Conservation (phyloP, 1,140 invertebrate species). For the Drosophila pseudoobscura region DNA sequence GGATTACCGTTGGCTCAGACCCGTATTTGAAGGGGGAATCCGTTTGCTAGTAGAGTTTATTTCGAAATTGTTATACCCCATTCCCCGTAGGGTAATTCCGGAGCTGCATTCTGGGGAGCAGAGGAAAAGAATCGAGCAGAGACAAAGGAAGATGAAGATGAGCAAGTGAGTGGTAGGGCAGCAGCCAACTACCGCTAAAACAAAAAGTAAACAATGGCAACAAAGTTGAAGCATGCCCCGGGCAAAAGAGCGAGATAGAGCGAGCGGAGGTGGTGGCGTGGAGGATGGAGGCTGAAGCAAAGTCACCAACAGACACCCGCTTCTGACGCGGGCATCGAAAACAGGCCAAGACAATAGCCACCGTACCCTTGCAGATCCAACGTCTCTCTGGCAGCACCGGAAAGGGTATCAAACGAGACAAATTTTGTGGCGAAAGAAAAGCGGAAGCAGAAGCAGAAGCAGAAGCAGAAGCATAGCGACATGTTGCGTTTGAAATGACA, state of each 20-base stretch:
- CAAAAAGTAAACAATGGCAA: slow-evolving; percentile 75
- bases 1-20: no score
- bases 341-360: no score
- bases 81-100: slow-evolving; percentile 33
- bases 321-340: slow-evolving; percentile 21
- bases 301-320: not conserved
- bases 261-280: not conserved
- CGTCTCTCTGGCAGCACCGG: no score
- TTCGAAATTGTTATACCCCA: slow-evolving; percentile 11
- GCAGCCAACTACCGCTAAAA: slow-evolving; percentile 51
- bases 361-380: not conserved
- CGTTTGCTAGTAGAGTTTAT: slow-evolving; percentile 6
- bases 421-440: slow-evolving; percentile 10
- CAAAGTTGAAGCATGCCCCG: slow-evolving; percentile 50
- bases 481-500: slow-evolving; percentile 70
- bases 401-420: not conserved
- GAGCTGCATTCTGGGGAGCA: slow-evolving; percentile 45
- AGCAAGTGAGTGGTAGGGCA: slow-evolving; percentile 6
- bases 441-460: slow-evolving; percentile 57
- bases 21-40: not conserved
- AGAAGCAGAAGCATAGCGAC: slow-evolving; percentile 71
- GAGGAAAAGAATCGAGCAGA: slow-evolving; percentile 5
- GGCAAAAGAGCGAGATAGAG: slow-evolving; percentile 9
- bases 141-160: slow-evolving; percentile 3
- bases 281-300: not conserved